Base-by-base conservation (phyloP, 1,140 invertebrate genomes). In the Listronotus bonariensis region DNA sequence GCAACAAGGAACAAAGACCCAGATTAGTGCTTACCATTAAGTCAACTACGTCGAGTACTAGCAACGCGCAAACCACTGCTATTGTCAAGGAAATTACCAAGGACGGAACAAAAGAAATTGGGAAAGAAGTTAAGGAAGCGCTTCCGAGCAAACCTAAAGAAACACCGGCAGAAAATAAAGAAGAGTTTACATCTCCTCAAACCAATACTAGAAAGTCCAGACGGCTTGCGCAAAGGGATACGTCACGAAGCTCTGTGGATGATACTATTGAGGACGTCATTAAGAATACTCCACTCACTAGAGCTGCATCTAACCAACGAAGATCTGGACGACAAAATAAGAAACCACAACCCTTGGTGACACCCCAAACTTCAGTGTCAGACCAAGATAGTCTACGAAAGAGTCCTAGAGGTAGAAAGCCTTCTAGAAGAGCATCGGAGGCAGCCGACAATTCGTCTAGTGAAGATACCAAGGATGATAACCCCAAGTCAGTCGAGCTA, bases 221-320 rank as follows among this genome's bases (percentile, higher is more conserved):
- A 56, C 81, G 92, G 65, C 74, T 93, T 18, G 88, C 89, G 67
- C 90, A 93, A 76, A 90, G 89, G 75, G 91, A 92, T 76, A 76
- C 76, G 40, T 83, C 80, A 52, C 80, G 89, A 56, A 92, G 84
- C 52, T 89, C 90, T 0, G 84, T 93, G 0, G 92, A 94, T 78
- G 92, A 95, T 68, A 85, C 89, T 0, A 93, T 95, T 67, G 93
- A 95, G 61, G 92, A 95, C 71, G 90, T 93, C 3, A 85, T 92
- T 0, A 85, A 89, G 66, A 87, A 88, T 65, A 75, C 85, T 0
- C 71, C 79, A 1, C 58, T 78, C 54, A 73, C 79, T 26, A 49
- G 78, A 65, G 68, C 76, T 36, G 67, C 73, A 54, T 58, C 78
- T 72, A 15, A 78, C 77, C 43, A 73, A 34, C 72, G 73, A 36